These are phyloP conservation scores for Leptogaster cylindrica DNA, from an alignment of 2,888 invertebrate genomes.

Conservation along the genomic window DNA sequence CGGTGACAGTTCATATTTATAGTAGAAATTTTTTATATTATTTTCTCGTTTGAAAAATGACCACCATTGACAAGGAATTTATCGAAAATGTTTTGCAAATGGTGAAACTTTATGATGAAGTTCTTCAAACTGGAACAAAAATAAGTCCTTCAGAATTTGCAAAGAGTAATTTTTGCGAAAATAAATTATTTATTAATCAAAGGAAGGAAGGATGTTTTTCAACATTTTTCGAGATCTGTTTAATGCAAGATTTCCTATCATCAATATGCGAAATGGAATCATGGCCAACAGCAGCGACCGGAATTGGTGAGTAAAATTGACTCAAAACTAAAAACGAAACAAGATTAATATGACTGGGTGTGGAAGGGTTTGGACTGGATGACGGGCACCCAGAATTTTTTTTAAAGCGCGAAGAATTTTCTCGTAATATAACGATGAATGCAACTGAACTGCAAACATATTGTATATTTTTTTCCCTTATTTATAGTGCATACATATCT, in stretches of 20 bases:
- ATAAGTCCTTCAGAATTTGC: slow-evolving; percentile 36
- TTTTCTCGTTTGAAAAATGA: no score
- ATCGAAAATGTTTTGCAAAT: slow-evolving; percentile 6
- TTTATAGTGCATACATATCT: slow-evolving; percentile 39
- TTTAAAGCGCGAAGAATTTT: no score
- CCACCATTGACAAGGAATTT: slow-evolving; percentile 4
- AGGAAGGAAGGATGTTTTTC: slow-evolving; percentile 28
- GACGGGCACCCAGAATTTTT: no score
- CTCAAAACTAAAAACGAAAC: no score
- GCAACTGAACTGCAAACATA: no score
- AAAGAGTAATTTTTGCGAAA: slow-evolving; percentile 40
- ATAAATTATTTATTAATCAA: slow-evolving; percentile 33
- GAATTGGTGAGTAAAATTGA: slow-evolving; percentile 22
- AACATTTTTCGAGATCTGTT: slow-evolving; percentile 40
- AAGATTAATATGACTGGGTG: no score
- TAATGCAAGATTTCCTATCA: slow-evolving; percentile 20
- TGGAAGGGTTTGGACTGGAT: no score
- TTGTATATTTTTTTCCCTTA: background rate
- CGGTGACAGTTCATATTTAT: no score
- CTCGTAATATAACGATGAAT: no score
- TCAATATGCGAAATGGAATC: slow-evolving; percentile 2
- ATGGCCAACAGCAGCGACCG: background rate
- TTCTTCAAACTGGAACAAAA: background rate
- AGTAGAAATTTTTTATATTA: no score
- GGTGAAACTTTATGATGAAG: slow-evolving; percentile 9